Conservation (phyloP, 2,797 vertebrate genomes). For the Anas bahamensis region DNA sequence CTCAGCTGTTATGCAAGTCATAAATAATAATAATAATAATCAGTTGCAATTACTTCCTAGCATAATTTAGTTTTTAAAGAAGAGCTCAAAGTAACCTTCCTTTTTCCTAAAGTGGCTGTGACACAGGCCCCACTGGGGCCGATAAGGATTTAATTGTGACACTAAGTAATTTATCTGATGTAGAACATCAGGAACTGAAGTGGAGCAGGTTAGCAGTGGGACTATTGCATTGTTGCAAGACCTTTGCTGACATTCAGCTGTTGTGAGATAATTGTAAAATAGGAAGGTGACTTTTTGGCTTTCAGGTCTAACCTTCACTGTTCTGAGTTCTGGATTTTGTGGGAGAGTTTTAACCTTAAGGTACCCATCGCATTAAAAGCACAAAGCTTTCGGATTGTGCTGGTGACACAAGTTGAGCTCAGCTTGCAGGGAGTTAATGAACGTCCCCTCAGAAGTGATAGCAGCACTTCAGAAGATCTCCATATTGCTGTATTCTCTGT, state of each 20-base stretch:
- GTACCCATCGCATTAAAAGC: background rate
- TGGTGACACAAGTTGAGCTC: background rate
- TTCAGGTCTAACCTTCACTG: background rate
- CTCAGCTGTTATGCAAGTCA: background rate
- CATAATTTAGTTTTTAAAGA: background rate
- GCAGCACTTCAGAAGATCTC: background rate
- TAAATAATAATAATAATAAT: background rate
- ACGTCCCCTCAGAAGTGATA: background rate
- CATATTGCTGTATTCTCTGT: background rate
- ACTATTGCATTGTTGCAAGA: background rate
- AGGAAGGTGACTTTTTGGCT: background rate
- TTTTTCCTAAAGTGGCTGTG: background rate
- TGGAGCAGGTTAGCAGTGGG: background rate
- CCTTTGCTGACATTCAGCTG: background rate
- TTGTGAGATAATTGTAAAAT: background rate
- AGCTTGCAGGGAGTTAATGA: background rate
- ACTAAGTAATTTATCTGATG: background rate
- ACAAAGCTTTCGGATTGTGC: background rate
- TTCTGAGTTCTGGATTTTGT: background rate
- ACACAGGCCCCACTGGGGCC: background rate
- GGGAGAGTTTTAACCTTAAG: background rate
- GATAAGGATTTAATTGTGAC: conserved; percentile 5
- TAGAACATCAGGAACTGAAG: background rate
- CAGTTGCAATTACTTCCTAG: background rate
- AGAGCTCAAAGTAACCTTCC: background rate